Conservation (phyloP, 2,888 invertebrate genomes). For the Acleris emargana region DNA sequence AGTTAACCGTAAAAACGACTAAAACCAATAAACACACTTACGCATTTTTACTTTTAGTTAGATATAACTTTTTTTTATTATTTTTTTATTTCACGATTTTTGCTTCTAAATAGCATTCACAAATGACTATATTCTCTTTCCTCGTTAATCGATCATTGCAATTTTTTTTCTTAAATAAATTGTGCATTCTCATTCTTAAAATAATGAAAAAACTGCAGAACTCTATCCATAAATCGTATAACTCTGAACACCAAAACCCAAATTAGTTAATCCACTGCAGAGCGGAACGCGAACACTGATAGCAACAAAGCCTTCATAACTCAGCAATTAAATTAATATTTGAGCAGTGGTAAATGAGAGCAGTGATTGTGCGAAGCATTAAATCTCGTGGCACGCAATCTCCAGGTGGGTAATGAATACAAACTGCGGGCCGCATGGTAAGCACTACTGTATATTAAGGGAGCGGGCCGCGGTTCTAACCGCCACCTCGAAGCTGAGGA, state of each 20-base stretch:
- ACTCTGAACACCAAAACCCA: constrained; percentile 10
- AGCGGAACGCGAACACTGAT: constrained; percentile 16
- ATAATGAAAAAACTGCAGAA: no score
- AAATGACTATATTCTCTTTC: no score
- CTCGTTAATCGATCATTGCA: no score
- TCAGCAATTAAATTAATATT: constrained; percentile 61
- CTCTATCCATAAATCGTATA: no score
- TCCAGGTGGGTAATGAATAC: constrained; percentile 79
- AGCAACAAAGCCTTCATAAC: constrained; percentile 40
- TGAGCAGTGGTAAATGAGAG: constrained; percentile 66
- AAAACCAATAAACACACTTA: no score
- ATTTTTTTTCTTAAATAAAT: no score
- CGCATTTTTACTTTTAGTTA: no score
- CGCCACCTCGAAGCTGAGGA: constrained; percentile 48
- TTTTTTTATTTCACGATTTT: no score
- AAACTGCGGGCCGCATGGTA: constrained; percentile 76
- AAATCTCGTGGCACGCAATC: constrained; percentile 63
- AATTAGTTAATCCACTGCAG: constrained; percentile 34
- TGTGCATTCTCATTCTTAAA: no score
- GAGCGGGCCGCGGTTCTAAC: constrained; percentile 58
- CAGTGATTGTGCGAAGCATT: constrained; percentile 66
- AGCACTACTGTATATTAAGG: constrained; percentile 76
- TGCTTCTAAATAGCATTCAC: no score
- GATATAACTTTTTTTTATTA: no score
- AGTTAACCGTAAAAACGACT: no score